These are phyloP conservation scores for Heteromormyrus szaboi DNA, from an alignment of 2,797 vertebrate species.

Conservation along the genomic window DNA sequence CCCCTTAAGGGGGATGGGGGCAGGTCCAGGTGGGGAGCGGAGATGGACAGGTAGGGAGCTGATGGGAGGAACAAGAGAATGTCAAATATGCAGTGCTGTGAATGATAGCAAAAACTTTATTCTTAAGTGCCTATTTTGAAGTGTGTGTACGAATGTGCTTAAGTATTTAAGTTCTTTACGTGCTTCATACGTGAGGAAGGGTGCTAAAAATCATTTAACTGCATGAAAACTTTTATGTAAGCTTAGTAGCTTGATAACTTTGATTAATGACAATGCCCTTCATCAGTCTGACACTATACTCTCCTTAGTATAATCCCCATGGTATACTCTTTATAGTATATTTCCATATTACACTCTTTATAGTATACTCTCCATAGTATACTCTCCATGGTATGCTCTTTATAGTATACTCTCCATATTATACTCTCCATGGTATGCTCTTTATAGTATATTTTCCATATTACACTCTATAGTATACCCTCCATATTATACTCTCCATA, in stretches of 20 bases:
- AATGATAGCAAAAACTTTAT: slow-evolving; percentile 1
- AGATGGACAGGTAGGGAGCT: slow-evolving; percentile 2
- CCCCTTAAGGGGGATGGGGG: background rate
- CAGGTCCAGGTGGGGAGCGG: background rate
- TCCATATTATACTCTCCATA: background rate
- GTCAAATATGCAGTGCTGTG: background rate
- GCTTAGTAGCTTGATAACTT: background rate
- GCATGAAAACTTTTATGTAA: background rate
- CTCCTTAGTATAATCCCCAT: background rate
- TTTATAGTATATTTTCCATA: too few relatives aligned
- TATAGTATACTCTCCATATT: background rate
- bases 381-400: background rate
- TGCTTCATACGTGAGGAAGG: background rate
- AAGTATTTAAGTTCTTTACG: background rate
- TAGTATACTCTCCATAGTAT: background rate
- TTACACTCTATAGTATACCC: too few relatives aligned
- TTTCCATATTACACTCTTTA: background rate
- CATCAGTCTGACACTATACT: background rate
- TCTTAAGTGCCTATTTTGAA: background rate
- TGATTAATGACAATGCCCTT: background rate
- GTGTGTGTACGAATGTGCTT: background rate
- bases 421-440: background rate
- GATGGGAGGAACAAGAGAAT: background rate
- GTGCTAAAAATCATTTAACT: background rate
- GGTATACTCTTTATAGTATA: background rate